A percentile compares a stretch with the other conserved stretches of the same genome.
phyloP scores from a whole-genome alignment of 1,140 invertebrate genomes.

The Trichomalopsis sarcophagae region DNA sequence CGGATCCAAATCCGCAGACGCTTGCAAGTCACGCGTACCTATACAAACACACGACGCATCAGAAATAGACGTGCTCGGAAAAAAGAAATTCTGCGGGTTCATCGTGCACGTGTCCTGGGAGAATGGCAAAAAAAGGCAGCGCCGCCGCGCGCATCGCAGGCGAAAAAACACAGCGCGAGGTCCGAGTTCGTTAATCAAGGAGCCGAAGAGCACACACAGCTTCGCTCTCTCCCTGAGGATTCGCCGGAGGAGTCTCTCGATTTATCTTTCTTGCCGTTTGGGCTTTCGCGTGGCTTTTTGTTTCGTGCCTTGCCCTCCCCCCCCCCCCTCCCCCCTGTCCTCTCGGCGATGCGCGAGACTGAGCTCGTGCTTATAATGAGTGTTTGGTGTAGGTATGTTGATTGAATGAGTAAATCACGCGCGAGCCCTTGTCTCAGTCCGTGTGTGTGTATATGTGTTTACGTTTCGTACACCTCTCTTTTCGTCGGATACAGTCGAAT shows the following conservation, averaged over 20 bases:
- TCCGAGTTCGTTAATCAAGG: constrained; percentile 47
- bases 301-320: neutral
- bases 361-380: constrained; percentile 40
- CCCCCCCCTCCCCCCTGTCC: neutral
- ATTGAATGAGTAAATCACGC: constrained; percentile 52
- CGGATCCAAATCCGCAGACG: constrained; percentile 25
- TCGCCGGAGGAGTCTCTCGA: constrained; percentile 38
- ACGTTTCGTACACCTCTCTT: neutral
- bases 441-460: neutral
- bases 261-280: constrained; percentile 38
- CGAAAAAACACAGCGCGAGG: neutral
- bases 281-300: neutral
- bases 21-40: constrained; percentile 37
- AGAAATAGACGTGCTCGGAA: neutral
- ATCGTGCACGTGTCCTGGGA: neutral
- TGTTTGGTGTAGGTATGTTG: constrained; percentile 50
- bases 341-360: neutral
- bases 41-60: neutral
- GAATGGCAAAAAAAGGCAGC: neutral
- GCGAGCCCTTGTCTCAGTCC: neutral
- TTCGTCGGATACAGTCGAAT: too few species aligned
- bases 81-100: neutral
- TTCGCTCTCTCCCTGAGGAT: constrained; percentile 13
- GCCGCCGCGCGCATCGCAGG: neutral
- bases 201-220: neutral